Evolutionary conservation across 1,140 invertebrate species (phyloP), one percentile per base, ranked within the genome.

Genomic region (Cotesia glomerata): DNA sequence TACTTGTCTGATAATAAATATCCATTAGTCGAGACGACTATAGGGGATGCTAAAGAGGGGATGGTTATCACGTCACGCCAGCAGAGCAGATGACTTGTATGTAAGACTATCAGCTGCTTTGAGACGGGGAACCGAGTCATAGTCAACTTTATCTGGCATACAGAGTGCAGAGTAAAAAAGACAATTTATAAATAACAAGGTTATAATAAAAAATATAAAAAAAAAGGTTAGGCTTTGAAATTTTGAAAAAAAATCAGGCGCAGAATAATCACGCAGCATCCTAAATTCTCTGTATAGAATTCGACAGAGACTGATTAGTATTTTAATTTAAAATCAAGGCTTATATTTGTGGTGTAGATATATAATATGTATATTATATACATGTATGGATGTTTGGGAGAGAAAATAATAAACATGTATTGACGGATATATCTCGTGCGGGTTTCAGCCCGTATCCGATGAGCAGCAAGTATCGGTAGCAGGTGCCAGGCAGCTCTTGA

Each of bases 41-140:
- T 68, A 58, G 65, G 66, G 52, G 70, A 75, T 74, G 69, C 67
- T 69, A 69, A 74, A 69, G 62, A 74, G 67, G 69, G 69, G 73
- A 68, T 74, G 73, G 63, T 74, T 74, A 74, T 74, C 73, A 74
- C 67, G 67, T 71, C 70, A 72, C 71, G 71, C 71, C 71, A 71
- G 62, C 61, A 36, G 34, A 26, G 56, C 71, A 72, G 71, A 72
- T 72, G 71, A 67, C 71, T 72, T 36, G 36, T 45, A 11, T 11
- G 11, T 39, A 34, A 56, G 64, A 72, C 56, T 66, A 45, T 67
- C 64, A 72, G 64, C 63, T 72, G 71, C 56, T 32, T 67, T 66
- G 13, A 18, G 32, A 14, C 16, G 16, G 16, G 18, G 18, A 26
- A 26, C 26, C 26, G 26, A 58, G 18, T 18, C 16, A 58, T 58